Percentiles rank a stretch among this genome's conserved stretches.
phyloP scores from a whole-genome alignment of 1,140 invertebrate genomes.

The Cylas formicarius region DNA sequence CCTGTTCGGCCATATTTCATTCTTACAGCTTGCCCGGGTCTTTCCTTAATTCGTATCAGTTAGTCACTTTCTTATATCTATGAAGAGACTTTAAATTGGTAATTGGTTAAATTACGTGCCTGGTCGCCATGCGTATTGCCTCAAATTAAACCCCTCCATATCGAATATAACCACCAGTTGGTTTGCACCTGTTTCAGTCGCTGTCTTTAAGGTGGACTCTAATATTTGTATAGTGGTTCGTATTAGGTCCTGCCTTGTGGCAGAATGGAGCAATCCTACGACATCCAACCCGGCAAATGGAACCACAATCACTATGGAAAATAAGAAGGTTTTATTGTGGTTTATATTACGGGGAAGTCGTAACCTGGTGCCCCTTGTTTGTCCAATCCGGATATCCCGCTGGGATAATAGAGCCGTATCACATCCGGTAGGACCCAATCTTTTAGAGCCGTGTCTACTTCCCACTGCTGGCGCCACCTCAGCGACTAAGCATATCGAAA shows the following conservation, averaged over 20 bases:
- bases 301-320: conserved; percentile 56
- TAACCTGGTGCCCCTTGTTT: conserved; percentile 77
- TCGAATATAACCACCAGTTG: conserved; percentile 75
- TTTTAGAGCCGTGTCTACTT: conserved; percentile 58
- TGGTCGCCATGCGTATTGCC: conserved; percentile 78
- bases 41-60: too few species aligned
- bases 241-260: conserved; percentile 64
- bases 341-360: conserved; percentile 8
- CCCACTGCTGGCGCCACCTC: conserved; percentile 71
- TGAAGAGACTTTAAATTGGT: neutral
- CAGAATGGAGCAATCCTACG: conserved; percentile 72
- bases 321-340: conserved; percentile 3
- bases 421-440: conserved; percentile 66
- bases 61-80: too few species aligned
- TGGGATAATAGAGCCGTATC: conserved; percentile 64
- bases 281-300: conserved; percentile 69
- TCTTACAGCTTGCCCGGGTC: too few species aligned
- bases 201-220: conserved; percentile 54
- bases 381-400: conserved; percentile 69
- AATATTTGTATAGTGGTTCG: conserved; percentile 56
- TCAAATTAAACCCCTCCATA: conserved; percentile 75
- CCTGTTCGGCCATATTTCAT: too few species aligned
- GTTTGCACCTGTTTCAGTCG: conserved; percentile 44
- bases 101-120: conserved; percentile 53
- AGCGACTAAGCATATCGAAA: conserved; percentile 52